phyloP scores from a whole-genome alignment of 2,113 vertebrate genomes.

The Seriola dumerili region DNA sequence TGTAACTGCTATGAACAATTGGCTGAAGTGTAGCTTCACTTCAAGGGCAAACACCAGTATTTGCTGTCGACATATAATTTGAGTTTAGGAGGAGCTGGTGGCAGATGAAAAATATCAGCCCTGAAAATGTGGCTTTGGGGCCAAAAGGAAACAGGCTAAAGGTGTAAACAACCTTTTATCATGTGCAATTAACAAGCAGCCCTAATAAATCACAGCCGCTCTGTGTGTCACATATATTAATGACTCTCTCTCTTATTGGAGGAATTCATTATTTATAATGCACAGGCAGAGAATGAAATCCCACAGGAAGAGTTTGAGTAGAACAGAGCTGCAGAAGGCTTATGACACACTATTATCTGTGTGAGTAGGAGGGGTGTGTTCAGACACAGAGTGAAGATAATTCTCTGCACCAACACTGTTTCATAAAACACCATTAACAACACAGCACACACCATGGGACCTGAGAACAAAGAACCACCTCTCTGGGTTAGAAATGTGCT shows the following conservation, averaged over 20 bases:
- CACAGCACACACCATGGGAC: neutral
- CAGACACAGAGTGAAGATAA: slow-evolving; percentile 1
- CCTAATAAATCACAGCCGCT: slow-evolving; percentile 64
- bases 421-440: slow-evolving; percentile 18
- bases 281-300: slow-evolving; percentile 21
- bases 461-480: slow-evolving; percentile 7
- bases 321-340: slow-evolving; percentile 13
- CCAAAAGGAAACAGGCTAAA: slow-evolving; percentile 28
- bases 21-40: slow-evolving; percentile 24
- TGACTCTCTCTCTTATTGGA: slow-evolving; percentile 50
- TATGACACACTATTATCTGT: slow-evolving; percentile 7
- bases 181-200: slow-evolving; percentile 63
- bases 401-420: slow-evolving; percentile 3
- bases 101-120: slow-evolving; percentile 58
- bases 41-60: slow-evolving; percentile 36
- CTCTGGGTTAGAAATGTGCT: neutral
- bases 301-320: slow-evolving; percentile 12
- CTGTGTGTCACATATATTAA: slow-evolving; percentile 67
- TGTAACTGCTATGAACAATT: slow-evolving; percentile 36
- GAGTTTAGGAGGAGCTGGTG: neutral
- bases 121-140: slow-evolving; percentile 38
- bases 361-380: slow-evolving; percentile 17
- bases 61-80: neutral
- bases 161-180: slow-evolving; percentile 70
- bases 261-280: slow-evolving; percentile 61